Base-by-base conservation (phyloP, 2,888 invertebrate genomes). In the Andrena marginata region DNA sequence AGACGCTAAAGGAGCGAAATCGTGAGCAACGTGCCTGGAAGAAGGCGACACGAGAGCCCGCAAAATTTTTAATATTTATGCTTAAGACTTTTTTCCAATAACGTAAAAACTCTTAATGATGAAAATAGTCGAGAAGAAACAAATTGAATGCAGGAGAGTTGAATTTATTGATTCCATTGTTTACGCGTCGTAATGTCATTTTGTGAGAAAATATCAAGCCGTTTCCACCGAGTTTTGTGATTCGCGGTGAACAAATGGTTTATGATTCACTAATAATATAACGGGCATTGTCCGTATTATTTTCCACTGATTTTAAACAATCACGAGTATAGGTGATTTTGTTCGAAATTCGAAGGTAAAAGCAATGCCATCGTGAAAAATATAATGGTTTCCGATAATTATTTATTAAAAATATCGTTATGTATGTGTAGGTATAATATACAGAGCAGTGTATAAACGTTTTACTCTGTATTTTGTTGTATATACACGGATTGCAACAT, bases 141-240 rank as follows among this genome's bases (percentile, higher is more conserved):
- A 26, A 62, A 64, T 64, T 49, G 59, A 67, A 48, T 54, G 54
- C 20, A 0, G 1, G 1, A 1, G 23, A 20, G 33, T 16, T 16
- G 33, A 54, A 48, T 79, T 51, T 65, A 64, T 59, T 51, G n/a
- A 64, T 64, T 65, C 31, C 48, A 77, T 70, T 77, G 70, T 65
- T 13, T 7, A 8, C 23, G 2, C 10, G 2, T 1, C 8, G 31
- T 51, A 60, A 51, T 54, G 20, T 59, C 7, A 59, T 29, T 73
- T 78, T 6, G 4, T 4, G 13, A 35, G 20, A 54, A 68, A 62
- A 68, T 16, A 35, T n/a, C 20, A 26, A 75, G 60, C 16, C 13
- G 20, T 42, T 49, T 13, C n/a, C 49, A 8, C n/a, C 20, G 26
- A 33, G 8, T 63, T 6, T 48, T 72, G 35, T 33, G 29, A 65